A percentile compares a stretch with the other conserved stretches of the same genome.
Evolutionary conservation across 2,888 invertebrate species (phyloP).

Genomic region (Cantharis rufa): DNA sequence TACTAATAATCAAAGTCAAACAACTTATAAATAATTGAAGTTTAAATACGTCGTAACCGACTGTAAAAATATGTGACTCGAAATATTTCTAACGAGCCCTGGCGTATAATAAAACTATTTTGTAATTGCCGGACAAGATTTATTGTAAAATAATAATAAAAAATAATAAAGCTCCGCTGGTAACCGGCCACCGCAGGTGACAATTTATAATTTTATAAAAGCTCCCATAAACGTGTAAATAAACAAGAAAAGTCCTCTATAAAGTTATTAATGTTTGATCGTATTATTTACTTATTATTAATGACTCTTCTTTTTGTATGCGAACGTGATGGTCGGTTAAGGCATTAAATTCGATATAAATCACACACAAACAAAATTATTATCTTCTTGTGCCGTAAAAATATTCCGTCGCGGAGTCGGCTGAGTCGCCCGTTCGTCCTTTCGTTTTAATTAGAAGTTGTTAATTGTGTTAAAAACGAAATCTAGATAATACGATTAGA

Average conservation of each 20-base stretch:
- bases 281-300: constrained; percentile 44
- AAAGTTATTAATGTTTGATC: constrained; percentile 44
- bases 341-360: constrained; percentile 16
- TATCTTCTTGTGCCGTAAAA: no score
- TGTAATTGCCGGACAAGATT: background rate
- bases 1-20: constrained; percentile 56
- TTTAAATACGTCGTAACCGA: constrained; percentile 31
- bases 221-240: constrained; percentile 36
- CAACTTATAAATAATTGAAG: constrained; percentile 37
- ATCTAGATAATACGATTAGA: background rate
- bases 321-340: constrained; percentile 14
- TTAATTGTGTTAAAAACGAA: background rate
- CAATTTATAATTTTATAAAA: constrained; percentile 46
- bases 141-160: constrained; percentile 23
- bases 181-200: constrained; percentile 44
- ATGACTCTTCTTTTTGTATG: constrained; percentile 23
- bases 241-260: constrained; percentile 37
- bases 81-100: constrained; percentile 8
- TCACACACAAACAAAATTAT: constrained; percentile 22
- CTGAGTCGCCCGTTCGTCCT: no score
- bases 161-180: constrained; percentile 40
- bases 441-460: background rate
- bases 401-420: no score
- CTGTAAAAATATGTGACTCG: constrained; percentile 15
- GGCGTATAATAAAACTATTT: background rate